phyloP scores from a whole-genome alignment of 1,140 invertebrate genomes.

The Saxidomus purpurata region DNA sequence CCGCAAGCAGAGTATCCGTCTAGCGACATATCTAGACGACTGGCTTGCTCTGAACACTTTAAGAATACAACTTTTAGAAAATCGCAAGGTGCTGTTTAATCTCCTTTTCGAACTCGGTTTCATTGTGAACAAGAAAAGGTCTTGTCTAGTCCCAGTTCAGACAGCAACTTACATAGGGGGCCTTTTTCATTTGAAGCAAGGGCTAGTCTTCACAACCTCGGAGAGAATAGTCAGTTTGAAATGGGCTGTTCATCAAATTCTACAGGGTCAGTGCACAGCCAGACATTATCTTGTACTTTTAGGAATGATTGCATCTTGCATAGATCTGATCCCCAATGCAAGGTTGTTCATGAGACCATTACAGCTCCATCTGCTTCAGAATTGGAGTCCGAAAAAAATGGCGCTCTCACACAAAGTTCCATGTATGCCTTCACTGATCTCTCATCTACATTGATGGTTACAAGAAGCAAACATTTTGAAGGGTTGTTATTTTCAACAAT shows the following conservation, averaged over 20 bases:
- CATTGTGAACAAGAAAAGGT: slow-evolving; percentile 22
- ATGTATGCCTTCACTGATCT: neutral
- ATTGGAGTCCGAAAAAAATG: slow-evolving; percentile 49
- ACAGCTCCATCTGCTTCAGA: slow-evolving; percentile 47
- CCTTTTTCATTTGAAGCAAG: neutral
- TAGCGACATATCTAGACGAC: slow-evolving; percentile 52
- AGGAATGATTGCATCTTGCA: slow-evolving; percentile 45
- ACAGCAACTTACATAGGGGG: slow-evolving; percentile 33
- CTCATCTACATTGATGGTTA: slow-evolving; percentile 36
- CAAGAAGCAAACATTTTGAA: slow-evolving; percentile 39
- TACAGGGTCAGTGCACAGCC: neutral
- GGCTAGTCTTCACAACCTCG: slow-evolving; percentile 14
- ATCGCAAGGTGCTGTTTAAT: neutral
- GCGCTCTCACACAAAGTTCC: neutral
- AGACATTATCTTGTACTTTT: slow-evolving; percentile 34
- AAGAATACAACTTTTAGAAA: neutral
- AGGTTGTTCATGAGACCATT: slow-evolving; percentile 61
- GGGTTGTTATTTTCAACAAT: slow-evolving; percentile 26
- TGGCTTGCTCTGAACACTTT: neutral
- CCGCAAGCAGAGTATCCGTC: slow-evolving; percentile 7
- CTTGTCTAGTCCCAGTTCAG: neutral
- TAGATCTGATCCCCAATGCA: slow-evolving; percentile 52
- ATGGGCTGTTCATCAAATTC: neutral
- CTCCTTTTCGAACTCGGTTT: slow-evolving; percentile 48
- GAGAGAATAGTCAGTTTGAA: slow-evolving; percentile 22